phyloP scores from a whole-genome alignment of 2,888 invertebrate genomes.

The Cataglyphis cursor region DNA sequence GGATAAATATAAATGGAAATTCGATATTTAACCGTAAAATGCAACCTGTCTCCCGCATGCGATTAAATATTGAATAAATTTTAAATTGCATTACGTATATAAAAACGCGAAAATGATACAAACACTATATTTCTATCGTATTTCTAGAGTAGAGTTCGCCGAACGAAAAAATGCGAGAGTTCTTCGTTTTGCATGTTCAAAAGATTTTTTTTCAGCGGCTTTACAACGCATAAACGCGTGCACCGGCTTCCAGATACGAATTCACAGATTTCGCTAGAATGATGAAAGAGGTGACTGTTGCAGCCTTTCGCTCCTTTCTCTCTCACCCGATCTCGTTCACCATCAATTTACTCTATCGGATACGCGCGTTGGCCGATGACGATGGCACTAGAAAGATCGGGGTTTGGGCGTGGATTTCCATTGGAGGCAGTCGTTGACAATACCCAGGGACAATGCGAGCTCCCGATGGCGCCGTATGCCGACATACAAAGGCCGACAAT shows the following conservation, averaged over 20 bases:
- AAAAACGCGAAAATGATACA: conserved; percentile 7
- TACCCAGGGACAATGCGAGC: conserved; percentile 78
- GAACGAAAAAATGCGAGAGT: not conserved
- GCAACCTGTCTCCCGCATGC: not conserved
- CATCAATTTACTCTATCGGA: conserved; percentile 63
- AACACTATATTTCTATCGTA: not conserved
- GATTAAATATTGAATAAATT: conserved; percentile 42
- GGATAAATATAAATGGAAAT: conserved; percentile 31
- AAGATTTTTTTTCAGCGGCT: conserved; percentile 28
- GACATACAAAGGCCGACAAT: conserved; percentile 80
- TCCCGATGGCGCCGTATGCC: conserved; percentile 69
- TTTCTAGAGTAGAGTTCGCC: not conserved
- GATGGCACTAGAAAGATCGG: conserved; percentile 63
- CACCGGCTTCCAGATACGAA: conserved; percentile 47
- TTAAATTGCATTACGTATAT: conserved; percentile 11
- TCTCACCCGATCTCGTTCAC: conserved; percentile 40
- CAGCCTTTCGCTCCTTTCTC: conserved; percentile 55
- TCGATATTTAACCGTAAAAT: conserved; percentile 37
- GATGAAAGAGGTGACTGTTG: conserved; percentile 75
- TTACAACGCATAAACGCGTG: not conserved
- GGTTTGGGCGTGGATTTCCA: conserved; percentile 70
- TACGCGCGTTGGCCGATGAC: conserved; percentile 70
- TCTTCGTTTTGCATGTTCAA: conserved; percentile 6
- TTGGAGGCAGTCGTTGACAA: conserved; percentile 78
- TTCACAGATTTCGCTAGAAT: conserved; percentile 59